These are phyloP conservation scores for Drosophila lacteicornis DNA, from an alignment of 1,140 invertebrate genomes.

Conservation along the genomic window DNA sequence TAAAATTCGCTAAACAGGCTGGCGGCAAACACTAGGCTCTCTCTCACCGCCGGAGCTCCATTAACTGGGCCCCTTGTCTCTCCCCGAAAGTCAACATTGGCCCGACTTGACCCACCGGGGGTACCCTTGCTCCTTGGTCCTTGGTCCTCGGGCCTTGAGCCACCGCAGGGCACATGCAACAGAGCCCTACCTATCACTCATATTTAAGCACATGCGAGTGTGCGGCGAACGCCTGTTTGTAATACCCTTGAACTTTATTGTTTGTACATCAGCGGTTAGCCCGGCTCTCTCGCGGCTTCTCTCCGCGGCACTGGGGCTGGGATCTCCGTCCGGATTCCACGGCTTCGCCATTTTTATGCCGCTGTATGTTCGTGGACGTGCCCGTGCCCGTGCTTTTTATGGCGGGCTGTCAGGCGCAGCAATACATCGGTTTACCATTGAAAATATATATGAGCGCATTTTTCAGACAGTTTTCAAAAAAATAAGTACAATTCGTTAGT, in stretches of 20 bases:
- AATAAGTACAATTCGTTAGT: slow-evolving; percentile 54
- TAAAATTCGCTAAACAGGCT: slow-evolving; percentile 69
- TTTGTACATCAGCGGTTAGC: slow-evolving; percentile 81
- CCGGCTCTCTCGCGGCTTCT: slow-evolving; percentile 28
- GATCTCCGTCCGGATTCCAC: slow-evolving; percentile 35
- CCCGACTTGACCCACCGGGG: slow-evolving; percentile 63
- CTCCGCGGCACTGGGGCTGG: slow-evolving; percentile 3
- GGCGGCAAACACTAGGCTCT: slow-evolving; percentile 50
- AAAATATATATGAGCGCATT: slow-evolving; percentile 69
- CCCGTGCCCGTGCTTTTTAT: slow-evolving; percentile 62
- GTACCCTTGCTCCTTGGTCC: slow-evolving; percentile 36
- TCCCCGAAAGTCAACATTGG: slow-evolving; percentile 59
- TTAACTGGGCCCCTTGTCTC: slow-evolving; percentile 57
- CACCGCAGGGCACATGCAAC: slow-evolving; percentile 63
- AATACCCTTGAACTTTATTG: slow-evolving; percentile 84
- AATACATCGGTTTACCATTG: slow-evolving; percentile 78
- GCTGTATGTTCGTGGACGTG: slow-evolving; percentile 36
- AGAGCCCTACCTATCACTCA: slow-evolving; percentile 60
- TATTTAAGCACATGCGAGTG: slow-evolving; percentile 38
- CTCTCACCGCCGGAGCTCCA: slow-evolving; percentile 11
- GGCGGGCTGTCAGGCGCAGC: slow-evolving; percentile 74
- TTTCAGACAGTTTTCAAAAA: slow-evolving; percentile 78
- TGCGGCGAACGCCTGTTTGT: slow-evolving; percentile 46
- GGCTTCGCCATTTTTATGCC: slow-evolving; percentile 39
- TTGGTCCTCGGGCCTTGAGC: slow-evolving; percentile 36